Conservation (phyloP, 37 sponge, comb jelly and placozoan genomes). For the Tethya wilhelma region DNA sequence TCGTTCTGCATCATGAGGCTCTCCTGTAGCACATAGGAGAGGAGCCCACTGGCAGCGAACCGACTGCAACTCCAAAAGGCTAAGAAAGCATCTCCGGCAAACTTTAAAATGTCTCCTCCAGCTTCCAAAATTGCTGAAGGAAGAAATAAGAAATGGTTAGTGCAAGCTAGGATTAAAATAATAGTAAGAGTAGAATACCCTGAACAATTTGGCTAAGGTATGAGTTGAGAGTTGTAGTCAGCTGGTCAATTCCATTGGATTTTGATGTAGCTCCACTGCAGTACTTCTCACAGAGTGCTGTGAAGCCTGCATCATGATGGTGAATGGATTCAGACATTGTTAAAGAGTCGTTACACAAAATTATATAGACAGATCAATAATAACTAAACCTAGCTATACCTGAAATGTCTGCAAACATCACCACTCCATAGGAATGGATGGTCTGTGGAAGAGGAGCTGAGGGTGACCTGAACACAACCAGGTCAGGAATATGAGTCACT, state of each 20-base stretch:
- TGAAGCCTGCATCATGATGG: slow-evolving; percentile 74
- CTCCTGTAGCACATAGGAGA: slow-evolving; percentile 59
- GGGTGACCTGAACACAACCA: slow-evolving; percentile 38
- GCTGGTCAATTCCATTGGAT: slow-evolving; percentile 74
- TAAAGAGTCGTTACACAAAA: not conserved
- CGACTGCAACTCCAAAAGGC: slow-evolving; percentile 84
- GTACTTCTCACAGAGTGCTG: slow-evolving; percentile 92
- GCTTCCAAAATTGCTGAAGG: slow-evolving; percentile 66
- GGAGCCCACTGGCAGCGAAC: slow-evolving; percentile 42
- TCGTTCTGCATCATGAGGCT: slow-evolving; percentile 79
- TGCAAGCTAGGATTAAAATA: not conserved
- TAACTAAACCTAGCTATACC: slow-evolving; percentile 25
- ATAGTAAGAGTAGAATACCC: slow-evolving; percentile 18
- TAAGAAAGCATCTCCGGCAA: slow-evolving; percentile 96
- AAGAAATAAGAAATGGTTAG: not conserved
- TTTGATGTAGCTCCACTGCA: slow-evolving; percentile 60
- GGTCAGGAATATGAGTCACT: slow-evolving; percentile 70
- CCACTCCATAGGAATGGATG: slow-evolving; percentile 59
- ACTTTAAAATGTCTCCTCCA: slow-evolving; percentile 92
- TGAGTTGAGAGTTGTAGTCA: slow-evolving; percentile 82
- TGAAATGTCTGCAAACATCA: slow-evolving; percentile 82
- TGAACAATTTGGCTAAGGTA: slow-evolving; percentile 89
- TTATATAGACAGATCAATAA: not conserved
- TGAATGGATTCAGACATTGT: too few species aligned
- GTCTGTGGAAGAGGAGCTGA: slow-evolving; percentile 59